Percentiles rank a stretch among this genome's conserved stretches.
phyloP scores from a whole-genome alignment of 1,140 invertebrate genomes.

The Carposina sasakii region DNA sequence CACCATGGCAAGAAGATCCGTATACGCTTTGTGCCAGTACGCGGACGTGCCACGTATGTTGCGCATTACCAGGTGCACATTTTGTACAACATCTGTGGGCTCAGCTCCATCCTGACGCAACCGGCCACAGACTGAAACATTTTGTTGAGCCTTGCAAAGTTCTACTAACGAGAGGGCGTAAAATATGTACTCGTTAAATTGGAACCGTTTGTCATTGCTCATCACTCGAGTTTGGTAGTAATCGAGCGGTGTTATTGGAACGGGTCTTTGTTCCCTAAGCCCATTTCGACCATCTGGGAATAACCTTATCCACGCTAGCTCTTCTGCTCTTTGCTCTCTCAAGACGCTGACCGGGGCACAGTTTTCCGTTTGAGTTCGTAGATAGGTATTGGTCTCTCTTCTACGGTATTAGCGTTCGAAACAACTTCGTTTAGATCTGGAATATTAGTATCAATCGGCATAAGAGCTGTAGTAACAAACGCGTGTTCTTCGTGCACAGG shows the following conservation, averaged over 20 bases:
- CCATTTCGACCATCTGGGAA: conserved; percentile 7
- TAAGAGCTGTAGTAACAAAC: not conserved
- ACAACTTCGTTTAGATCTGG: not conserved
- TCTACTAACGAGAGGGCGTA: conserved; percentile 24
- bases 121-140: conserved; percentile 22
- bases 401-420: not conserved
- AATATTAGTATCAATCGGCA: not conserved
- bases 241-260: conserved; percentile 20
- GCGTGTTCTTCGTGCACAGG: not conserved
- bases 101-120: conserved; percentile 19
- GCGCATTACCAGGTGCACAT: conserved; percentile 28
- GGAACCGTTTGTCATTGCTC: conserved; percentile 16
- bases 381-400: not conserved
- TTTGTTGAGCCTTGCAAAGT: conserved; percentile 20
- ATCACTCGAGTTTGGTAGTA: conserved; percentile 29
- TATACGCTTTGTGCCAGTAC: conserved; percentile 22
- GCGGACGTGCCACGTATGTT: conserved; percentile 22
- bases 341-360: not conserved
- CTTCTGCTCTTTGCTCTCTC: conserved; percentile 4
- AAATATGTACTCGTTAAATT: conserved; percentile 28
- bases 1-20: conserved; percentile 28
- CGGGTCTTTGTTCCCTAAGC: conserved; percentile 14
- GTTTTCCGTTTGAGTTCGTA: conserved; percentile 4
- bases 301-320: not conserved
- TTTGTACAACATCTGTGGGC: conserved; percentile 15